phyloP scores from a whole-genome alignment of 2,113 vertebrate species.

The Thymallus thymallus region DNA sequence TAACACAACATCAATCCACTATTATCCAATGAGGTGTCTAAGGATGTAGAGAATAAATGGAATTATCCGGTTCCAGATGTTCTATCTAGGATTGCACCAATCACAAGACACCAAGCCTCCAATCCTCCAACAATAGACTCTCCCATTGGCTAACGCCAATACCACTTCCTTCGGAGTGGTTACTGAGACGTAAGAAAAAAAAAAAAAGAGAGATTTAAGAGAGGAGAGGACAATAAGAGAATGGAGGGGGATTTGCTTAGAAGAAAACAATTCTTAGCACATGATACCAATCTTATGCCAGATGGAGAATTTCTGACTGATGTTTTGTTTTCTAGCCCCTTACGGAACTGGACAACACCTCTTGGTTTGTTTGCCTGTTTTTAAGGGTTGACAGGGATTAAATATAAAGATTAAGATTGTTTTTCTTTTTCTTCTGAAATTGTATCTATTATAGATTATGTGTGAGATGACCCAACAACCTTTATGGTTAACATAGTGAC shows the following conservation, averaged over 20 bases:
- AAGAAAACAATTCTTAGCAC: slow-evolving; percentile 22
- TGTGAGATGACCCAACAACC: too few species aligned
- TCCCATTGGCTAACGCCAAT: too few species aligned
- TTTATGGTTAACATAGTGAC: too few species aligned
- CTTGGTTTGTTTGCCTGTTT: neutral
- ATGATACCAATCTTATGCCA: slow-evolving; percentile 22
- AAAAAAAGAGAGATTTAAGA: too few species aligned
- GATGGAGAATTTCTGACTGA: slow-evolving; percentile 13
- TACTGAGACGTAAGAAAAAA: neutral
- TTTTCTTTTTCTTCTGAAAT: slow-evolving; percentile 31
- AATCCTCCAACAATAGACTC: too few species aligned
- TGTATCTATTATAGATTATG: slow-evolving; percentile 42
- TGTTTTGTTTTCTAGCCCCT: slow-evolving; percentile 32
- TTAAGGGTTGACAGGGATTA: slow-evolving; percentile 24
- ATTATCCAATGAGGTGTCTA: too few species aligned
- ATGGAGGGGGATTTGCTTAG: neutral
- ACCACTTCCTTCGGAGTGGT: too few species aligned
- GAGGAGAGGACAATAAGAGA: slow-evolving; percentile 13
- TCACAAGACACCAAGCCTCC: too few species aligned
- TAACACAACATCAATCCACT: too few species aligned
- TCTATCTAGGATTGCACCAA: too few species aligned
- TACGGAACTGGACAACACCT: neutral
- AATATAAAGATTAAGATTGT: slow-evolving; percentile 11
- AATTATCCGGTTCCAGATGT: too few species aligned
- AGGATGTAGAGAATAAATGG: too few species aligned